Percentiles rank a stretch among this genome's conserved stretches.
Evolutionary conservation across 2,888 invertebrate genomes (phyloP).

Genomic region (Drepanosiphum platanoidis): DNA sequence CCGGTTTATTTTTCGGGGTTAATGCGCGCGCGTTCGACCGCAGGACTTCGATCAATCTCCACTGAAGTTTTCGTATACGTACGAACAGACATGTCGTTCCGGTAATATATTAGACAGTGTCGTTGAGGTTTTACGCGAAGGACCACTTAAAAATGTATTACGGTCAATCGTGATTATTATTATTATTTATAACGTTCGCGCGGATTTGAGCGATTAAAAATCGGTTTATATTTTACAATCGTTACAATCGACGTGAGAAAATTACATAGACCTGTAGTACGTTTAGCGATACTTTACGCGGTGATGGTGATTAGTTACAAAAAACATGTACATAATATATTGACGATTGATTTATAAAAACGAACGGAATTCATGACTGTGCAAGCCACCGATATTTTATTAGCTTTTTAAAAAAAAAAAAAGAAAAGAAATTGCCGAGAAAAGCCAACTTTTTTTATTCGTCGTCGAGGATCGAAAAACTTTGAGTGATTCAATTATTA

Average conservation of each 20-base stretch:
- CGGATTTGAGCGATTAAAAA: background rate
- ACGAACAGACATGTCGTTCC: background rate
- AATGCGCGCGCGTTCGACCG: background rate
- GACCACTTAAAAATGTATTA: background rate
- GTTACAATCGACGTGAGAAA: background rate
- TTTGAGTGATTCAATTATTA: too few relatives aligned
- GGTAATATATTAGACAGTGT: background rate
- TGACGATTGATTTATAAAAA: too few relatives aligned
- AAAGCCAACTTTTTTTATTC: too few relatives aligned
- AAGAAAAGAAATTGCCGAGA: too few relatives aligned
- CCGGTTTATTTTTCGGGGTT: background rate
- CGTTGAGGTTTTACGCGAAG: background rate
- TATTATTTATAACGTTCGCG: background rate
- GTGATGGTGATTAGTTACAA: too few relatives aligned
- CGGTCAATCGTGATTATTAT: too few relatives aligned
- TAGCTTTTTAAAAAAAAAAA: too few relatives aligned
- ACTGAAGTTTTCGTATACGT: background rate
- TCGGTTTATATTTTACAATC: background rate
- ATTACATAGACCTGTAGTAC: background rate
- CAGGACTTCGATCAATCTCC: slow-evolving; percentile 17
- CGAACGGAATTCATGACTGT: too few relatives aligned
- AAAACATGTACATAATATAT: too few relatives aligned
- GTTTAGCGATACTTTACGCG: background rate
- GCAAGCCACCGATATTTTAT: too few relatives aligned
- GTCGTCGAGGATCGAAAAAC: too few relatives aligned